Evolutionary conservation across 2,797 vertebrate species (phyloP).

Genomic region (Syngnathus acus): DNA sequence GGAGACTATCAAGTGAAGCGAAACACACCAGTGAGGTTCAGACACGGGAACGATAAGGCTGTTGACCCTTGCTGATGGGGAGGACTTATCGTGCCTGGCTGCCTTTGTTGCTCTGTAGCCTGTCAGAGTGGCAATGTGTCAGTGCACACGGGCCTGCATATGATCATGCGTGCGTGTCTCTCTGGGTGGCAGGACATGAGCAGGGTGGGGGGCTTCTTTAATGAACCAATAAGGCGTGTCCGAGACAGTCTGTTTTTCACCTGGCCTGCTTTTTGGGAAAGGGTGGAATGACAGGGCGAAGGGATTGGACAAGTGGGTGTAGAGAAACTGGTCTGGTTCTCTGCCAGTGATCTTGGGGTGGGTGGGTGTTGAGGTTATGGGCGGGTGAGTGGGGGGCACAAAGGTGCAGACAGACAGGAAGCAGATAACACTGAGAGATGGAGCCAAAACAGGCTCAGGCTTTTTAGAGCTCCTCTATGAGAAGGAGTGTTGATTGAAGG

Average conservation of each 20-base stretch:
- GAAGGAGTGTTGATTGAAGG: background rate
- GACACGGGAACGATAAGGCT: constrained; percentile 47
- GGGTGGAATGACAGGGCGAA: background rate
- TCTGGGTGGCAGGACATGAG: constrained; percentile 31
- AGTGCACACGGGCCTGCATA: constrained; percentile 9
- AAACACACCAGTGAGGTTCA: constrained; percentile 34
- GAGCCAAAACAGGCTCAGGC: constrained; percentile 9
- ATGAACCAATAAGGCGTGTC: constrained; percentile 30
- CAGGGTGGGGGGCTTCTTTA: constrained; percentile 6
- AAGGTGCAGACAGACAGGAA: constrained; percentile 61
- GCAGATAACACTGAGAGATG: constrained; percentile 36
- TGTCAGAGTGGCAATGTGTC: constrained; percentile 36
- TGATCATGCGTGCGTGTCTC: constrained; percentile 27
- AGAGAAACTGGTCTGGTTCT: constrained; percentile 20
- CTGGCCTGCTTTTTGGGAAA: constrained; percentile 22
- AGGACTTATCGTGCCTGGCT: constrained; percentile 35
- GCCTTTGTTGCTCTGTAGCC: constrained; percentile 35
- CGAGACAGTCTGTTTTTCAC: constrained; percentile 36
- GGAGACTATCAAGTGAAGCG: constrained; percentile 13
- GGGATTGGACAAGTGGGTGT: constrained; percentile 27
- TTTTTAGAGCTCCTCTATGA: constrained; percentile 13
- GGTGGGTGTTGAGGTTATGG: background rate
- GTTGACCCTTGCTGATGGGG: constrained; percentile 38
- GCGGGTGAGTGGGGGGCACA: constrained; percentile 2
- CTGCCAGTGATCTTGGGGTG: constrained; percentile 24